Evolutionary conservation across 1,140 invertebrate species (phyloP), one percentile per base, ranked within the genome.

Genomic region (Drosophila mojavensis): DNA sequence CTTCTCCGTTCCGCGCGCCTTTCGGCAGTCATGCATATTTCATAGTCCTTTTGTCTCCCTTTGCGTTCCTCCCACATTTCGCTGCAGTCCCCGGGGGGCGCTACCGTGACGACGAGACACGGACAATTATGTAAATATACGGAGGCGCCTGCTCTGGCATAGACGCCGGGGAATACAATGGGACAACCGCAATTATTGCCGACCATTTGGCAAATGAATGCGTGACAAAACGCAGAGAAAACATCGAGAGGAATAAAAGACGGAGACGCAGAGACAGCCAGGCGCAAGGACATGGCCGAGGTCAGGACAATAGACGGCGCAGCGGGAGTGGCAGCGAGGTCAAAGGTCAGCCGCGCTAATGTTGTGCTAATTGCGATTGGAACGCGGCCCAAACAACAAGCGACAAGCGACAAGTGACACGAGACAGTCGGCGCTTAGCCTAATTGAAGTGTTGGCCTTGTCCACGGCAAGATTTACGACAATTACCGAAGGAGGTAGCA

Each of bases 111-210:
- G 59, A 59, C 70, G 79, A 88, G 82, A 88, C 82, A 88, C 70
- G 63, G 77, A 81, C 84, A 88, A 88, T 88, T 88, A 88, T 88
- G 84, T 88, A 88, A 88, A 88, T 88, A 80, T 66, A 78, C 77
- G 75, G 66, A 78, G 84, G 85, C 84, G 85, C 84, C 84, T 84
- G 64, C 68, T 56, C 54, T 65, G 59, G 51, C 63, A 55, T 51
- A 75, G 64, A 63, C 79, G 33, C 33, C 70, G 64, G 56, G 67
- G 63, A 68, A 70, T 61, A 67, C 39, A 88, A 79, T 78, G 78
- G 66, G 74, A 84, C 81, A 78, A 88, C 84, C 84, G 85, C 84
- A 88, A 88, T 84, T 89, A 84, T 81, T 80, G 85, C 56, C 71
- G 69, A 75, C 84, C 64, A 84, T 88, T 88, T 88, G 83, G 72